Evolutionary conservation across 2,888 invertebrate genomes (phyloP), one percentile per base, ranked within the genome.

Genomic region (Andrena fulva): DNA sequence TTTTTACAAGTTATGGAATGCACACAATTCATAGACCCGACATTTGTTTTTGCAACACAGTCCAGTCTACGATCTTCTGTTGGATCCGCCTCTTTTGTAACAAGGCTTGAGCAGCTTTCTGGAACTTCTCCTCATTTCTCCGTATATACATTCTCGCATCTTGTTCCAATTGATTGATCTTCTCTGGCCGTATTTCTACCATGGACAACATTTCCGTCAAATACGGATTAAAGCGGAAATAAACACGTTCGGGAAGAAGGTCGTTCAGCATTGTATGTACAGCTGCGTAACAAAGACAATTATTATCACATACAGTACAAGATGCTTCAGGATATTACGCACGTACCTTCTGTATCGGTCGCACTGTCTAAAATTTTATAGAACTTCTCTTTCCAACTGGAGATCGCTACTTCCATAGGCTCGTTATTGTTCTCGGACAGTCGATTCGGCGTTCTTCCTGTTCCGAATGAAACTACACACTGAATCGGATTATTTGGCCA

Each of bases 151-250:
- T 96, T 60, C 95, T 94, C 0, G 97, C 97, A 93, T 98, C 98
- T 35, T 95, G 95, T 82, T 96, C 95, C 91, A 98, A 94, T 92
- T 95, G 96, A 78, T 95, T 95, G 70, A 98, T 94, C 92, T 97
- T 97, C 31, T 96, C 96, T 0, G 96, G 96, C 85, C 96, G 94
- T 52, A 96, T 97, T 94, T 98, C 98, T 90, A 97, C 97, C 95
- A 99, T 96, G 16, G 96, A 95, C 75, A 97, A 95, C 93, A 97
- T 96, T 92, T 97, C 96, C 76, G 97, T 96, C 76, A 98, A 94
- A 89, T 98, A 98, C 0, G 98, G 98, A 94, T 98, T 99, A 94
- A 98, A 97, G 5, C 98, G 96, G 94, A 95, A 98, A 94, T 98
- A 98, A 50, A 95, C 95, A 56, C 96, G 95, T 0, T 96, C 95